These are phyloP conservation scores for Caradrina kadenii DNA, from an alignment of 2,888 invertebrate species.

Conservation along the genomic window DNA sequence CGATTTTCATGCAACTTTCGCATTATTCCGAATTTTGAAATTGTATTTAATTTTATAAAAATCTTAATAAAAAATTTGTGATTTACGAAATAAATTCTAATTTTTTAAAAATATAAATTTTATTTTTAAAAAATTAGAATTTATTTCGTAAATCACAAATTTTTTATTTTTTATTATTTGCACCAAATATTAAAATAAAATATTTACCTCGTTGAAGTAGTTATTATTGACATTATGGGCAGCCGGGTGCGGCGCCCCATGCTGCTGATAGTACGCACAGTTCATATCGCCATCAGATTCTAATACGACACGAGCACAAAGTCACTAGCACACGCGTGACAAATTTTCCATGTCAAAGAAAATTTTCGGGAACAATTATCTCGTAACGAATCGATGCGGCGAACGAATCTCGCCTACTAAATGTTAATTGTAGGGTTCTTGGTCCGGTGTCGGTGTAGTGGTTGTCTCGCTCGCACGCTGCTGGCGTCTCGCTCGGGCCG, in stretches of 20 bases:
- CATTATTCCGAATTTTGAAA: too few relatives aligned
- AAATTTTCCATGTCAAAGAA: constrained; percentile 81
- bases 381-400: constrained; percentile 90
- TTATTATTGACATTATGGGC: constrained; percentile 84
- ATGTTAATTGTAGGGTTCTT: constrained; percentile 87
- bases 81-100: too few relatives aligned
- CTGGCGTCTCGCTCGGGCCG: constrained; percentile 73
- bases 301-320: constrained; percentile 66
- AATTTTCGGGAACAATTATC: constrained; percentile 87
- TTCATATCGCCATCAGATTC: constrained; percentile 85
- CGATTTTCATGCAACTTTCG: neutral
- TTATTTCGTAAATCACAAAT: neutral
- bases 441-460: constrained; percentile 71
- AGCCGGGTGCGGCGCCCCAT: constrained; percentile 85
- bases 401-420: constrained; percentile 89
- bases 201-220: constrained; percentile 88
- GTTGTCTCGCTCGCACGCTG: constrained; percentile 75
- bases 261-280: constrained; percentile 88
- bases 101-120: too few relatives aligned
- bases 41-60: neutral
- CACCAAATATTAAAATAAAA: constrained; percentile 24
- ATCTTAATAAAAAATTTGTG: neutral
- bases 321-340: constrained; percentile 73
- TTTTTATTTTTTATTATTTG: neutral
- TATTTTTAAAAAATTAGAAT: too few relatives aligned